Percentiles rank a stretch among this genome's conserved stretches.
These are phyloP conservation scores for Resseliella maxima DNA, from an alignment of 2,888 invertebrate species.

Conservation along the genomic window DNA sequence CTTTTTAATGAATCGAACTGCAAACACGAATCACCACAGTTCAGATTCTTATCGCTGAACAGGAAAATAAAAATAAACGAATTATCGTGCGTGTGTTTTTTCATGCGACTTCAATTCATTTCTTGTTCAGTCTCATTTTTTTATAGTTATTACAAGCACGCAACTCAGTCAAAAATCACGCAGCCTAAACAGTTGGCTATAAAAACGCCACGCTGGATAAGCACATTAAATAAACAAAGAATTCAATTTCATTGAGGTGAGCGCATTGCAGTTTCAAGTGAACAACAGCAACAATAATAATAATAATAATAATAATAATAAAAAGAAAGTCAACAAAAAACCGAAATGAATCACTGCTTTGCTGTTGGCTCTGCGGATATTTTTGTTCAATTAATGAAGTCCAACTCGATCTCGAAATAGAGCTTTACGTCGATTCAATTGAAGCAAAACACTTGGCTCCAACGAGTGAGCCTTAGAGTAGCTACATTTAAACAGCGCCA, in stretches of 20 bases:
- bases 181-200: conserved; percentile 16
- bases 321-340: neutral
- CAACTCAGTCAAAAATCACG: conserved; percentile 17
- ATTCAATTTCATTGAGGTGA: conserved; percentile 40
- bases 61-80: neutral
- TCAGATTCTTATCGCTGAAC: conserved; percentile 29
- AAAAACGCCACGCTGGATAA: conserved; percentile 4
- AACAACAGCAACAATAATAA: neutral
- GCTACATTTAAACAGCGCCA: no score
- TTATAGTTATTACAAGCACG: conserved; percentile 31
- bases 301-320: neutral
- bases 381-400: neutral
- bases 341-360: neutral
- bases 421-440: conserved; percentile 18
- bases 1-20: neutral
- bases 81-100: conserved; percentile 16
- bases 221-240: conserved; percentile 27
- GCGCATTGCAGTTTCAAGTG: neutral
- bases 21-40: neutral
- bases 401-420: conserved; percentile 10
- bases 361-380: neutral
- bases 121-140: conserved; percentile 3
- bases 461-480: no score
- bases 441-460: conserved; percentile 14
- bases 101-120: conserved; percentile 45